phyloP scores from a whole-genome alignment of 2,113 vertebrate genomes.

The Phainopepla nitens region DNA sequence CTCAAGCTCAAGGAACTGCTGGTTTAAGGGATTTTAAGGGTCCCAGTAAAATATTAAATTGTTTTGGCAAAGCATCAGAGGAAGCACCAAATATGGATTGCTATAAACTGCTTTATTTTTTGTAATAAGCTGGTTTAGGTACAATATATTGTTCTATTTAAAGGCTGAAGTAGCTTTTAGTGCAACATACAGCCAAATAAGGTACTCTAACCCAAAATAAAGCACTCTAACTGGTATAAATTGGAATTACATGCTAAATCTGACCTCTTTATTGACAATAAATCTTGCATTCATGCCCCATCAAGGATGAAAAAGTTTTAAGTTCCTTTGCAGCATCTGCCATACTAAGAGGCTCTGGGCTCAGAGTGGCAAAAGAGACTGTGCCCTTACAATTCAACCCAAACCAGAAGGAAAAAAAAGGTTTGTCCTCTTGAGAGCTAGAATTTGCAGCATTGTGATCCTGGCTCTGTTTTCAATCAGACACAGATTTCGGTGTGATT shows the following conservation, averaged over 20 bases:
- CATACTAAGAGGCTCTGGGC: background rate
- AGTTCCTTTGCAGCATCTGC: background rate
- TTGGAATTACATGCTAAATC: background rate
- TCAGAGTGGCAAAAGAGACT: background rate
- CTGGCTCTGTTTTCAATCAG: background rate
- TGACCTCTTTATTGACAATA: background rate
- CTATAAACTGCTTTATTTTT: background rate
- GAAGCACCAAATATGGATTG: background rate
- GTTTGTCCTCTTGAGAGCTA: background rate
- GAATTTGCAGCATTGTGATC: background rate
- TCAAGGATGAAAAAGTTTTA: background rate
- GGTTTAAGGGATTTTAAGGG: background rate
- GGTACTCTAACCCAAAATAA: background rate
- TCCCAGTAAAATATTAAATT: background rate
- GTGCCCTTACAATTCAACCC: background rate
- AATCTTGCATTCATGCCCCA: background rate
- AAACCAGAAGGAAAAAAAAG: background rate
- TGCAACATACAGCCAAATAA: background rate
- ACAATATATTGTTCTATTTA: background rate
- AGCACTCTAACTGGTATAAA: background rate
- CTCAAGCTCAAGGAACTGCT: background rate
- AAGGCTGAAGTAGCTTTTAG: background rate
- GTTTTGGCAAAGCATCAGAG: background rate
- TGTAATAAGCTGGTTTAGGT: background rate
- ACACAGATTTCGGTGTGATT: background rate